These are phyloP conservation scores for Pararge aegeria DNA, from an alignment of 1,140 invertebrate genomes.

Conservation along the genomic window DNA sequence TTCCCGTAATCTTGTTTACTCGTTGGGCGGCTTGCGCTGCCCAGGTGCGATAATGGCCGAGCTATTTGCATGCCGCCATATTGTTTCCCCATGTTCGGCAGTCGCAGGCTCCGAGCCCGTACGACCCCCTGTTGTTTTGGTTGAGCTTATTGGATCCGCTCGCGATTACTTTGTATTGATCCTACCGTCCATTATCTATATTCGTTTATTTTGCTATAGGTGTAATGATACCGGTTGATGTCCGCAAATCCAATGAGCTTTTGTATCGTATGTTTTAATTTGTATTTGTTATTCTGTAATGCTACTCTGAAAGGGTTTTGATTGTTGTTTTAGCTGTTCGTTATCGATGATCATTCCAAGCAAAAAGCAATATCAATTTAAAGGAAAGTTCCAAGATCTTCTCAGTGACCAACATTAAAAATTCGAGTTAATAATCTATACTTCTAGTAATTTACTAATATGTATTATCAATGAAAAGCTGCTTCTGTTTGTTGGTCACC, in stretches of 20 bases:
- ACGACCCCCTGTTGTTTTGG: slow-evolving; percentile 73
- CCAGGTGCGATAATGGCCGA: slow-evolving; percentile 78
- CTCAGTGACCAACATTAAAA: too few relatives aligned
- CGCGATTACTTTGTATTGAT: slow-evolving; percentile 79
- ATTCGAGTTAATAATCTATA: too few relatives aligned
- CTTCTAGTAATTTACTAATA: too few relatives aligned
- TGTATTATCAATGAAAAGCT: too few relatives aligned
- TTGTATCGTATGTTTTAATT: slow-evolving; percentile 13
- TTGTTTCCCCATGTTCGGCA: slow-evolving; percentile 70
- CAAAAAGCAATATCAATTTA: too few relatives aligned
- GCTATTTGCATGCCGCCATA: slow-evolving; percentile 79
- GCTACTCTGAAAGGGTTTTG: too few relatives aligned
- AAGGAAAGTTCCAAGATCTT: too few relatives aligned
- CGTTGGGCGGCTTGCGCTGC: slow-evolving; percentile 61
- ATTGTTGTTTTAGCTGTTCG: too few relatives aligned
- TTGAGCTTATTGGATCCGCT: slow-evolving; percentile 75
- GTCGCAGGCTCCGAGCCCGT: slow-evolving; percentile 51
- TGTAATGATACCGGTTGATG: slow-evolving; percentile 63
- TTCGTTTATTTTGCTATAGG: slow-evolving; percentile 75
- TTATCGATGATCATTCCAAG: too few relatives aligned
- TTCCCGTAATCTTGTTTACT: slow-evolving; percentile 78
- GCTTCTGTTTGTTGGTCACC: too few relatives aligned
- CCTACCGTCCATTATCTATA: slow-evolving; percentile 75
- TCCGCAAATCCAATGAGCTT: slow-evolving; percentile 50
- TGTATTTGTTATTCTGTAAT: background rate